A percentile compares a stretch with the other conserved stretches of the same genome.
Conservation (phyloP, 2,797 vertebrate genomes). For the Mormyrops boulengeri region DNA sequence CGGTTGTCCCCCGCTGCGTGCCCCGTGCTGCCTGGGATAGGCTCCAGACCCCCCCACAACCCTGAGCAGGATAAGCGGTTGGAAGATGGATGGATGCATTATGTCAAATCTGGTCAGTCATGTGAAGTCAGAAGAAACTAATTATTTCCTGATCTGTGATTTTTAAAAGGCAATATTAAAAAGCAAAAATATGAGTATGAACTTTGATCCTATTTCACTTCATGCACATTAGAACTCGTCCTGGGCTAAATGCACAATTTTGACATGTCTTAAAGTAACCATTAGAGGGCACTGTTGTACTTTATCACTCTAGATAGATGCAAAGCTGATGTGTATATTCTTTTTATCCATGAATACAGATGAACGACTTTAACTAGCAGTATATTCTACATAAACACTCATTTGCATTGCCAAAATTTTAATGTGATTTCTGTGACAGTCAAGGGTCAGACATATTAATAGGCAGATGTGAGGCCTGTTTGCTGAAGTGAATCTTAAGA, state of each 20-base stretch:
- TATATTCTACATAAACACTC: not conserved
- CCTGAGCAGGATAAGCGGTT: not conserved
- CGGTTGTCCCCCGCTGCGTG: not conserved
- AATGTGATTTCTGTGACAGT: not conserved
- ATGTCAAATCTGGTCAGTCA: not conserved
- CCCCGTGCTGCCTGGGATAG: not conserved
- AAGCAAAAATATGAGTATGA: not conserved
- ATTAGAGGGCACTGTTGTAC: slow-evolving; percentile 2
- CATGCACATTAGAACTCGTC: not conserved
- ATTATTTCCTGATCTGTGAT: not conserved
- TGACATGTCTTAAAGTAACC: not conserved
- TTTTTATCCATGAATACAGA: not conserved
- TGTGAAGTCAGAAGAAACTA: not conserved
- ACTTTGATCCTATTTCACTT: not conserved
- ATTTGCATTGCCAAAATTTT: not conserved
- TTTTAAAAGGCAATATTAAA: not conserved
- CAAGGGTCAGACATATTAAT: not conserved
- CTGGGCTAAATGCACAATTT: not conserved
- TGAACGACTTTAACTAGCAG: not conserved
- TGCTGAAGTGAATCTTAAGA: not conserved
- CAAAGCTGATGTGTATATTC: not conserved
- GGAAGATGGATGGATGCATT: not conserved
- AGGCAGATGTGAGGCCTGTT: not conserved
- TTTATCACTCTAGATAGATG: not conserved
- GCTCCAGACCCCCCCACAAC: not conserved